These are phyloP conservation scores for Hipposideros larvatus DNA, from an alignment of 2,797 vertebrate species.

Conservation along the genomic window DNA sequence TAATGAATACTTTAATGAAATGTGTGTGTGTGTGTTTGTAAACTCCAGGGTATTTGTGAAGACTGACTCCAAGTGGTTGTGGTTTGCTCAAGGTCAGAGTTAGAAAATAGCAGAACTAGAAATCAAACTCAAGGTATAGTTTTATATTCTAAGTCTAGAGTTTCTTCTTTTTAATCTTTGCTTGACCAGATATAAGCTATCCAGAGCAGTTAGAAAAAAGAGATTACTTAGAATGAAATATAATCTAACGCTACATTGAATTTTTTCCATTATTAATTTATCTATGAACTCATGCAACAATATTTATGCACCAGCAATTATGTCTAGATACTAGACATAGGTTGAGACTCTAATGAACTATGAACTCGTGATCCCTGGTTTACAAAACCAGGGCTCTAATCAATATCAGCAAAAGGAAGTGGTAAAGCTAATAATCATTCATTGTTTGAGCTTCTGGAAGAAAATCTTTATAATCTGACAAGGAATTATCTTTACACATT, in stretches of 20 bases:
- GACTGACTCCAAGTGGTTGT: background rate
- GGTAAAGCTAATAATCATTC: background rate
- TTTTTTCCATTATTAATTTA: background rate
- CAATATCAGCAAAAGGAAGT: background rate
- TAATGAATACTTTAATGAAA: slow-evolving; percentile 23
- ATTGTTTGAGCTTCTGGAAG: slow-evolving; percentile 41
- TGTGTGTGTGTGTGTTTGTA: background rate
- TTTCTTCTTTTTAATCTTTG: slow-evolving; percentile 34
- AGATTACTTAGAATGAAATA: slow-evolving; percentile 41
- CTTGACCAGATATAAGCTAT: background rate
- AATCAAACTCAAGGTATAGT: background rate
- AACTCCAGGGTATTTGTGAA: background rate
- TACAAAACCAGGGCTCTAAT: background rate
- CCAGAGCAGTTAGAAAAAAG: slow-evolving; percentile 3
- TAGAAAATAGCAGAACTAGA: background rate
- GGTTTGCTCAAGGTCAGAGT: background rate
- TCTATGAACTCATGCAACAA: background rate
- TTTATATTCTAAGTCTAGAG: background rate
- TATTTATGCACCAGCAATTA: background rate
- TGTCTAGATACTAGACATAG: background rate
- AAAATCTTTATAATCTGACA: slow-evolving; percentile 61
- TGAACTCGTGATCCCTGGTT: background rate
- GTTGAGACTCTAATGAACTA: background rate
- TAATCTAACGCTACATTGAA: background rate
- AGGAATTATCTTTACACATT: slow-evolving; percentile 35